Percentiles rank a stretch among this genome's conserved stretches.
Conservation (phyloP, 1,140 invertebrate species). For the Leptoteleia sp. region DNA sequence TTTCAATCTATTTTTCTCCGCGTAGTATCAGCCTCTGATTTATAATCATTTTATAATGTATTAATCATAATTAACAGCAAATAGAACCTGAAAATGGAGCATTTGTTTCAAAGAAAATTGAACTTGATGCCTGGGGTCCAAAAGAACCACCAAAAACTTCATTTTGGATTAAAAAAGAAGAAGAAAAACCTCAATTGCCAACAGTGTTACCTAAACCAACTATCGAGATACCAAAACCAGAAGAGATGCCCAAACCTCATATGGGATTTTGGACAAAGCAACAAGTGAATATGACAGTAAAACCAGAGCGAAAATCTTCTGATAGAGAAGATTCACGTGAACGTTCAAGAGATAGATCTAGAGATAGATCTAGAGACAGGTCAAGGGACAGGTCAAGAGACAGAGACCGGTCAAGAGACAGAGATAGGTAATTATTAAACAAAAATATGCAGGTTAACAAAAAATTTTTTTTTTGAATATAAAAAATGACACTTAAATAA, state of each 20-base stretch:
- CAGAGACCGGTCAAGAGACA: slow-evolving; percentile 62
- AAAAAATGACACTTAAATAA: not conserved
- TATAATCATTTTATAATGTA: too few relatives aligned
- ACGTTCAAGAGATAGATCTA: slow-evolving; percentile 65
- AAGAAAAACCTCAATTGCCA: slow-evolving; percentile 71
- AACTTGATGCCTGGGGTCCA: slow-evolving; percentile 77
- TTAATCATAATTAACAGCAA: slow-evolving; percentile 33
- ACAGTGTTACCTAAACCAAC: slow-evolving; percentile 19
- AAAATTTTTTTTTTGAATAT: not conserved
- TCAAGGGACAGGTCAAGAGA: slow-evolving; percentile 71
- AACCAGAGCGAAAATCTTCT: slow-evolving; percentile 67
- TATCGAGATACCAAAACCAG: slow-evolving; percentile 73
- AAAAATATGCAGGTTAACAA: slow-evolving; percentile 1
- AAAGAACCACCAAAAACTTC: slow-evolving; percentile 77
- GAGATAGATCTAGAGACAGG: slow-evolving; percentile 64
- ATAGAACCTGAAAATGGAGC: slow-evolving; percentile 70
- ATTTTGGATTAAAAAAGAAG: slow-evolving; percentile 80
- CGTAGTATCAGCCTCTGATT: too few relatives aligned
- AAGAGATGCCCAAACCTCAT: slow-evolving; percentile 80
- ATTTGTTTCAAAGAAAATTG: slow-evolving; percentile 75
- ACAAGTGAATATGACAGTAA: slow-evolving; percentile 78
- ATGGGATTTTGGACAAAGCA: slow-evolving; percentile 81
- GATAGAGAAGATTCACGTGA: slow-evolving; percentile 69
- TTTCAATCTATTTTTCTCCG: too few relatives aligned
- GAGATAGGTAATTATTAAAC: slow-evolving; percentile 35